Percentiles rank a stretch among this genome's conserved stretches.
These are phyloP conservation scores for Amphipyra tragopoginis DNA, from an alignment of 2,888 invertebrate species.

Conservation along the genomic window DNA sequence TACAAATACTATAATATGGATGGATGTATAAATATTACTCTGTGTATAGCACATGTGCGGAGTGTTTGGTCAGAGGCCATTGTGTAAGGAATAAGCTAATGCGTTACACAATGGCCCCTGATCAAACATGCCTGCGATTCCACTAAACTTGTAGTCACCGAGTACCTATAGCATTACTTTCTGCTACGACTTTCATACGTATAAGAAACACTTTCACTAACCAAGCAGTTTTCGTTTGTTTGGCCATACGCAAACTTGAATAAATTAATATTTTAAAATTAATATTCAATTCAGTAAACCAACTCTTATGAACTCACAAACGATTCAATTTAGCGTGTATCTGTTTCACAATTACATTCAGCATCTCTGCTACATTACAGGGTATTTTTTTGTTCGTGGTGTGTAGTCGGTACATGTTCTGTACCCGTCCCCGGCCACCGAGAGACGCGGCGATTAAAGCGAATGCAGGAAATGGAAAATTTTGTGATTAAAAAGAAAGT, in stretches of 20 bases:
- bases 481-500: slow-evolving; percentile 6
- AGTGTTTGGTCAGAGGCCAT: neutral
- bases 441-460: too few relatives aligned
- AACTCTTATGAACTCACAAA: too few relatives aligned
- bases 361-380: neutral
- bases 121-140: slow-evolving; percentile 18
- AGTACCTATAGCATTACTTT: neutral
- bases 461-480: slow-evolving; percentile 1
- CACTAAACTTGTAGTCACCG: neutral
- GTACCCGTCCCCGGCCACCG: neutral
- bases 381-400: neutral
- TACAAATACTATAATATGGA: neutral
- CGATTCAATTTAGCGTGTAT: too few relatives aligned
- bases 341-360: neutral
- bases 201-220: slow-evolving; percentile 1
- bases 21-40: neutral
- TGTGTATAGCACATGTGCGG: neutral
- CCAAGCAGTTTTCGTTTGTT: slow-evolving; percentile 10
- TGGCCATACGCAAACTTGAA: slow-evolving; percentile 3
- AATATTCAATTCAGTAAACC: neutral
- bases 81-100: slow-evolving; percentile 15
- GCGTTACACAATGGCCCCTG: slow-evolving; percentile 19
- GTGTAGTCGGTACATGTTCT: neutral
- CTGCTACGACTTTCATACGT: slow-evolving; percentile 2
- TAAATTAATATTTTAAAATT: too few relatives aligned